phyloP scores from a whole-genome alignment of 2,113 vertebrate species.

The Dendrocopos noguchii region DNA sequence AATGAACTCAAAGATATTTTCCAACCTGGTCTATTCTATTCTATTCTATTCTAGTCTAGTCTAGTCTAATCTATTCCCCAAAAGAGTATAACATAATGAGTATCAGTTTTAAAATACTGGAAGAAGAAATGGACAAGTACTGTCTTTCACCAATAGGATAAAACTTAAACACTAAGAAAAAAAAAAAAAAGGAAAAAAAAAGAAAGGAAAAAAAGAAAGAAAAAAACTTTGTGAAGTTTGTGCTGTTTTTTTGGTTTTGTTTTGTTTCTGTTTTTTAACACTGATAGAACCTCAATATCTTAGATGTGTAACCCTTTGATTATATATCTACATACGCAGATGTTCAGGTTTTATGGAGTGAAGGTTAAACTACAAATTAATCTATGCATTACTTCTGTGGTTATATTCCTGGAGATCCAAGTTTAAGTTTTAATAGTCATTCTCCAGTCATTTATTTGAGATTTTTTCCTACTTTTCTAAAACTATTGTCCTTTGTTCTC shows the following conservation, averaged over 20 bases:
- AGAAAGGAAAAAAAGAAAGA: too few species aligned
- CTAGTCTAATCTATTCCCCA: background rate
- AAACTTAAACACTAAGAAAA: background rate
- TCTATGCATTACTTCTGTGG: background rate
- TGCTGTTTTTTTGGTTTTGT: too few species aligned
- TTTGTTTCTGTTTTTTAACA: background rate
- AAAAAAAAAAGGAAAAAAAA: too few species aligned
- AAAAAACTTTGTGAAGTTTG: too few species aligned
- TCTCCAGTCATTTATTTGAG: background rate
- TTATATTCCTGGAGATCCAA: background rate
- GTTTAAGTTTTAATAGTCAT: background rate
- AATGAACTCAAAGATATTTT: too few species aligned
- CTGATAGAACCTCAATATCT: background rate
- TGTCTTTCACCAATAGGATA: constrained; percentile 6
- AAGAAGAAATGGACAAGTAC: background rate
- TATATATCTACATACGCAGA: background rate
- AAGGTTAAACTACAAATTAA: background rate
- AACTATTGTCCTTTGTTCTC: background rate
- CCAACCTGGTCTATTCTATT: too few species aligned
- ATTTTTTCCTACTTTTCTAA: background rate
- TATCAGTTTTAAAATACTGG: constrained; percentile 12
- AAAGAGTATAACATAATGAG: background rate
- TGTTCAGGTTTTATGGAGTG: background rate
- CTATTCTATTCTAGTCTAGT: too few species aligned
- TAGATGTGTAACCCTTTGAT: background rate